Evolutionary conservation across 2,797 vertebrate species (phyloP), one percentile per base, ranked within the genome.

Genomic region (Taeniopygia guttata): DNA sequence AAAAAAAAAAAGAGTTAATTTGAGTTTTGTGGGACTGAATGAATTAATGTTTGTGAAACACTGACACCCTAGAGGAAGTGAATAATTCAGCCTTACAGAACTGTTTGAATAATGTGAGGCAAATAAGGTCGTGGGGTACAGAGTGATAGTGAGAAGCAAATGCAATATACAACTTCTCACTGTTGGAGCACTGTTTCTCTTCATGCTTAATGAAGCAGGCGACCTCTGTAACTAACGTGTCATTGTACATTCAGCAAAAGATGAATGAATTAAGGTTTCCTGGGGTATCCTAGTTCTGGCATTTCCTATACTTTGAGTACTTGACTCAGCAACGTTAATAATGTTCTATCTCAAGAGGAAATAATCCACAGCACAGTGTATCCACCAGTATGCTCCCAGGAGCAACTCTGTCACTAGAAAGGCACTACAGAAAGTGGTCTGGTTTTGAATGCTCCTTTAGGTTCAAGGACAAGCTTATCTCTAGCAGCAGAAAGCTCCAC

Each of bases 321-420:
- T 95, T 93, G 89, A 89, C 69, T 72, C 66, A 67, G 36, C 7
- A 83, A 89, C 43, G n/a, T 83, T 75, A 85, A 77, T 72, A 75
- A 92, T 21, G 26, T 62, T 81, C n/a, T n/a, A n/a, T 78, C 38
- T 83, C 36, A 51, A 62, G 72, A 85, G 43, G 23, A 83, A 92
- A 77, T 62, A 89, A 87, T 72, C 38, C 49, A 54, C 51, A 75
- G 45, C 32, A 42, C 23, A 27, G 7, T 27, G 29, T n/a, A 66
- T 79, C 43, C 43, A 74, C 56, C 66, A 76, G 81, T 48, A 45
- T 9, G 52, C 32, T 90, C 45, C 55, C n/a, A 43, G 55, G n/a
- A 80, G 12, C 34, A 66, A 4, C 55, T 72, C 59, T 30, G 34
- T 38, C 68, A 30, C 32, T 66, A 46, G 43, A 18, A 32, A 67